phyloP scores from a whole-genome alignment of 2,888 invertebrate species.

The Alitta virens region DNA sequence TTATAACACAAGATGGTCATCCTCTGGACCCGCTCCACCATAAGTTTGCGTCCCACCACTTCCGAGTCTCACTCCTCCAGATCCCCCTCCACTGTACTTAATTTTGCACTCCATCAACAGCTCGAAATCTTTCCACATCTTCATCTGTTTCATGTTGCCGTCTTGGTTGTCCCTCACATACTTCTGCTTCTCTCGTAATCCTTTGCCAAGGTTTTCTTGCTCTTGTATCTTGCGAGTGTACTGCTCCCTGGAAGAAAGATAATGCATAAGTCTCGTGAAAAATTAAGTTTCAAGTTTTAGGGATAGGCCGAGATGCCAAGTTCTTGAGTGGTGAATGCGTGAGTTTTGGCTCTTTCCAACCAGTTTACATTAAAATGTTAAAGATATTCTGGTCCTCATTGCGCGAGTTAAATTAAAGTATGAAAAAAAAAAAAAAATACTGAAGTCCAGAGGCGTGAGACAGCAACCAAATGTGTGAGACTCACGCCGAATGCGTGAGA shows the following conservation, averaged over 20 bases:
- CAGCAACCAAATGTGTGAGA: no score
- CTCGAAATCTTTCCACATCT: conserved; percentile 62
- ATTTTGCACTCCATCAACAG: conserved; percentile 57
- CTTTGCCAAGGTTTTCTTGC: conserved; percentile 62
- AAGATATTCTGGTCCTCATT: no score
- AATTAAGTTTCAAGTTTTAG: no score
- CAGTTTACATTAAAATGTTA: no score
- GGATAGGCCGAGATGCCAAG: no score
- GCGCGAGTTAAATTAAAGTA: no score
- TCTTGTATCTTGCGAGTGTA: conserved; percentile 66
- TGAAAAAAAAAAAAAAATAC: no score
- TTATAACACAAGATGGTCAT: conserved; percentile 14
- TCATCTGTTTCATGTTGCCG: conserved; percentile 60
- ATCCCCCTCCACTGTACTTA: conserved; percentile 28
- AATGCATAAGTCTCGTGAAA: no score
- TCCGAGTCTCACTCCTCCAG: not conserved
- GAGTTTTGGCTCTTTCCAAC: no score
- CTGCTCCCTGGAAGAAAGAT: conserved; percentile 62
- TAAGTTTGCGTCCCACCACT: not conserved
- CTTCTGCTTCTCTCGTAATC: conserved; percentile 58
- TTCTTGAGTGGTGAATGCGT: no score
- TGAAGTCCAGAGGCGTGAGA: no score
- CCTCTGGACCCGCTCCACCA: conserved; percentile 8
- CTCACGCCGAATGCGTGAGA: no score
- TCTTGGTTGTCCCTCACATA: conserved; percentile 60